phyloP scores from a whole-genome alignment of 2,797 vertebrate species.

The Spea hammondii region DNA sequence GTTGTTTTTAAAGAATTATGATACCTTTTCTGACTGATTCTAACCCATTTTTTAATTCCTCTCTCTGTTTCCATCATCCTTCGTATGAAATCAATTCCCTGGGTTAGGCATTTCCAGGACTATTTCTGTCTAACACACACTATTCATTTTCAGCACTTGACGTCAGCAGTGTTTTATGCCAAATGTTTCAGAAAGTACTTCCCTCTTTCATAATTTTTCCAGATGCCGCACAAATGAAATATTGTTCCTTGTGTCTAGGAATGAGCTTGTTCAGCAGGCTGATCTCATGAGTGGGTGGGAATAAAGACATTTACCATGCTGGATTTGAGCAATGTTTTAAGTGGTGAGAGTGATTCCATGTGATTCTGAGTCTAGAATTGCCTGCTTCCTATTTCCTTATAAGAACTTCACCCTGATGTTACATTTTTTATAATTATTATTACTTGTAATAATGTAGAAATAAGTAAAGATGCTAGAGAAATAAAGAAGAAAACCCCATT shows the following conservation, averaged over 20 bases:
- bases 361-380: not conserved
- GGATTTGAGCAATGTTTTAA: conserved; percentile 45
- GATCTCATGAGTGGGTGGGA: conserved; percentile 52
- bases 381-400: conserved; percentile 19
- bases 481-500: too few species aligned
- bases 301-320: conserved; percentile 42
- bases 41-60: too few species aligned
- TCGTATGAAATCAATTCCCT: too few species aligned
- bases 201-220: conserved; percentile 50
- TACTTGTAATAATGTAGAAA: too few species aligned
- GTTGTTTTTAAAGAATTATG: too few species aligned
- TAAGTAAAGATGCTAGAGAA: too few species aligned
- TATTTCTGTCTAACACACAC: not conserved
- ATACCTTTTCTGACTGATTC: too few species aligned
- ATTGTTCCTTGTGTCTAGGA: conserved; percentile 39
- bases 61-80: too few species aligned
- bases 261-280: conserved; percentile 53
- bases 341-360: conserved; percentile 19
- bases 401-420: conserved; percentile 7
- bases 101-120: not conserved
- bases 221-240: conserved; percentile 53
- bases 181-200: conserved; percentile 43
- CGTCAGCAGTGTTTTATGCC: conserved; percentile 7
- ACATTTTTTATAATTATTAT: too few species aligned
- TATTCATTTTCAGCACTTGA: conserved; percentile 23